Percentiles rank a stretch among this genome's conserved stretches.
phyloP scores from a whole-genome alignment of 2,113 vertebrate genomes.

The Mola mola region DNA sequence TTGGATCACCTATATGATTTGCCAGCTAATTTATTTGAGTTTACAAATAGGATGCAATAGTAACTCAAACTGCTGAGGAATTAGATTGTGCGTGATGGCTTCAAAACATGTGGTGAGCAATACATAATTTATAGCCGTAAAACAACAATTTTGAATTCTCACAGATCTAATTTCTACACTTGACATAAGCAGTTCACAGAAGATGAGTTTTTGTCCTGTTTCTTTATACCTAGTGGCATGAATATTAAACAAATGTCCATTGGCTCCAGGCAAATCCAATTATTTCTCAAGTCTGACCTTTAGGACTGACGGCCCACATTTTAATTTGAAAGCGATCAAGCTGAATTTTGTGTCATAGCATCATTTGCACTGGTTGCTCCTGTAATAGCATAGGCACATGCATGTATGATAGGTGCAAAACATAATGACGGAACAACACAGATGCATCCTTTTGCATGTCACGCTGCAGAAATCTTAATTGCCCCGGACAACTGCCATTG shows the following conservation, averaged over 20 bases:
- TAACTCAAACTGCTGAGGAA: not conserved
- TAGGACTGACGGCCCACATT: slow-evolving; percentile 25
- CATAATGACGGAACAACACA: too few relatives aligned
- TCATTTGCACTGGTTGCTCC: slow-evolving; percentile 24
- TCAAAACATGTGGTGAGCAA: not conserved
- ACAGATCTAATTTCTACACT: slow-evolving; percentile 7
- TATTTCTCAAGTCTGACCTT: slow-evolving; percentile 56
- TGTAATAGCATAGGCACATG: slow-evolving; percentile 2
- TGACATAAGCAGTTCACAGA: slow-evolving; percentile 6
- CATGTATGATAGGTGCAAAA: not conserved
- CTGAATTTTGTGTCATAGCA: slow-evolving; percentile 17
- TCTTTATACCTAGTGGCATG: slow-evolving; percentile 3
- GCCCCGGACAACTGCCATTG: too few relatives aligned
- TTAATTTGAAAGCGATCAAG: slow-evolving; percentile 47
- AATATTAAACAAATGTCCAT: slow-evolving; percentile 34
- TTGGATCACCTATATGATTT: slow-evolving; percentile 13
- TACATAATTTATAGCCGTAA: not conserved
- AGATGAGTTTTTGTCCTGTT: not conserved
- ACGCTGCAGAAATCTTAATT: too few relatives aligned
- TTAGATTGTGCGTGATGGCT: not conserved
- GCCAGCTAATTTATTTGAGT: slow-evolving; percentile 3
- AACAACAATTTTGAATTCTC: not conserved
- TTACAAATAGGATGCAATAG: slow-evolving; percentile 1
- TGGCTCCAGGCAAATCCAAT: slow-evolving; percentile 49
- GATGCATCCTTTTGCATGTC: too few relatives aligned